Conservation (phyloP, 2,888 invertebrate species). For the Catocala sponsa region DNA sequence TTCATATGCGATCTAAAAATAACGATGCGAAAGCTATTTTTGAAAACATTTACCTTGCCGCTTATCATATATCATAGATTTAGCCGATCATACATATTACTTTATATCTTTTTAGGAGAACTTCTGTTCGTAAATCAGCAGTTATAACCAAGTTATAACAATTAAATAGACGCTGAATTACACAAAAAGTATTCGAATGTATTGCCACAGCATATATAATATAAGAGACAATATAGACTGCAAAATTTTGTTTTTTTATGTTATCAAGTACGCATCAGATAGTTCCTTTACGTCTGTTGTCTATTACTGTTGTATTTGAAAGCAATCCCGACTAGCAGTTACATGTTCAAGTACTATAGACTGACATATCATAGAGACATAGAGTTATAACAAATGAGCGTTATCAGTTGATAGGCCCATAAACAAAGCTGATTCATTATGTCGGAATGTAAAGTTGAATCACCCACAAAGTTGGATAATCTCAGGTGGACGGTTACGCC, state of each 20-base stretch:
- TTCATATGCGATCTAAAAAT: conserved; percentile 12
- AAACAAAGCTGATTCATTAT: conserved; percentile 57
- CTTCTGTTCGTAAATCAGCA: no score
- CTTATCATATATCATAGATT: neutral
- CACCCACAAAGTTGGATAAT: conserved; percentile 65
- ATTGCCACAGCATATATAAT: no score
- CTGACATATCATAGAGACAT: neutral
- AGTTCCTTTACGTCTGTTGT: no score
- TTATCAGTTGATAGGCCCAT: conserved; percentile 29
- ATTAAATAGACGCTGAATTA: no score
- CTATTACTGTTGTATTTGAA: neutral
- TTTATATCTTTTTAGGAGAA: no score
- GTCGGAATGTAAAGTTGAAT: conserved; percentile 59
- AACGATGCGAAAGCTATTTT: conserved; percentile 10
- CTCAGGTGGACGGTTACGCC: conserved; percentile 60
- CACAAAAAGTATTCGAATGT: no score
- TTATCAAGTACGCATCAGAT: no score
- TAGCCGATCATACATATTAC: no score
- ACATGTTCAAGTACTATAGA: neutral
- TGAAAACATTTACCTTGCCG: conserved; percentile 11
- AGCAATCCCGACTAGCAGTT: neutral
- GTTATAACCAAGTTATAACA: no score
- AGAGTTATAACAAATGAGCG: conserved; percentile 8
- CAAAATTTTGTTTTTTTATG: no score
- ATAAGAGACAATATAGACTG: no score